A percentile compares a stretch with the other conserved stretches of the same genome.
Evolutionary conservation across 2,888 invertebrate genomes (phyloP).

Genomic region (Rambutsinella grinnellia): DNA sequence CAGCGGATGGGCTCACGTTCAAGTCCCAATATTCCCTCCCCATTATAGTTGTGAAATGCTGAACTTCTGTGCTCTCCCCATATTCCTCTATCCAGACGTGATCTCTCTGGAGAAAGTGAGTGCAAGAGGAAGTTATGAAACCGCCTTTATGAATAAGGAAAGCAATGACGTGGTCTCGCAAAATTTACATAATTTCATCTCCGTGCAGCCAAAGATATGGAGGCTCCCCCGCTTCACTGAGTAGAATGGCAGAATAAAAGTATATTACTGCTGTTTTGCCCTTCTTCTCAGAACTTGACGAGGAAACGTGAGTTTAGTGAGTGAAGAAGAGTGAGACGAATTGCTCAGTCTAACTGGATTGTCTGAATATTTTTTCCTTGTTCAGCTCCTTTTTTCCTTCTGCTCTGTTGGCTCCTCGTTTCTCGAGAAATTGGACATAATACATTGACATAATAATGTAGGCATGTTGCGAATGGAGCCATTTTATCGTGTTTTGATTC

Average conservation of each 20-base stretch:
- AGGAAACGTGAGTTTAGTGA: background rate
- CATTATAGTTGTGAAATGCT: background rate
- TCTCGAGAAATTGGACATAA: conserved; percentile 27
- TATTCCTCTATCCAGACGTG: conserved; percentile 23
- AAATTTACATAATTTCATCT: conserved; percentile 62
- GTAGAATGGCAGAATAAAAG: conserved; percentile 2
- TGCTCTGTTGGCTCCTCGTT: conserved; percentile 22
- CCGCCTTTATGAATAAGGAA: conserved; percentile 58
- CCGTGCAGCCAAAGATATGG: conserved; percentile 10
- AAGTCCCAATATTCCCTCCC: background rate
- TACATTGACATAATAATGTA: background rate
- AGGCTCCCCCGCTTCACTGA: conserved; percentile 17
- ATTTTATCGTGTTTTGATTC: background rate
- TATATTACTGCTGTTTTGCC: background rate
- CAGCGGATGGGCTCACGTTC: background rate
- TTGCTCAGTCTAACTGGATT: conserved; percentile 13
- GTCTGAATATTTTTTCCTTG: conserved; percentile 30
- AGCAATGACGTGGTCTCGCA: conserved; percentile 39
- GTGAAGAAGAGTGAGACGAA: background rate
- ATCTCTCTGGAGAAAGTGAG: conserved; percentile 8
- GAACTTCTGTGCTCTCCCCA: no score
- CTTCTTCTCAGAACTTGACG: background rate
- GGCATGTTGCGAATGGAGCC: background rate
- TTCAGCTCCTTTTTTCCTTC: conserved; percentile 21
- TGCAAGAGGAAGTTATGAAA: conserved; percentile 50